phyloP scores from a whole-genome alignment of 2,113 vertebrate genomes.

The Elgaria multicarinata region DNA sequence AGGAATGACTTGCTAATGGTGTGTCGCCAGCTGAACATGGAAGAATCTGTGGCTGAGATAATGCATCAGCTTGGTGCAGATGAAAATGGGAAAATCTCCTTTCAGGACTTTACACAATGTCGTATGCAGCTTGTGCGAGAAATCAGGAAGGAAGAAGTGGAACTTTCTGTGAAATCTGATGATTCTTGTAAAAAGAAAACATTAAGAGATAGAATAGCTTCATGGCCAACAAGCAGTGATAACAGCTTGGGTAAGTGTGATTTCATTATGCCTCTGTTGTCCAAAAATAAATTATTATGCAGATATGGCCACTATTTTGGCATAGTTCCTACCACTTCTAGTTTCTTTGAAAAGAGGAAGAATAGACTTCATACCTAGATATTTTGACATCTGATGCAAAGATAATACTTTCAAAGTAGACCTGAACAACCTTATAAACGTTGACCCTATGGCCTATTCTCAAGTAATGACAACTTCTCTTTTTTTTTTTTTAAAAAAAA shows the following conservation, averaged over 20 bases:
- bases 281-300: too few relatives aligned
- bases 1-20: slow-evolving; percentile 89
- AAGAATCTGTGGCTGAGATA: slow-evolving; percentile 84
- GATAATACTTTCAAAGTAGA: too few relatives aligned
- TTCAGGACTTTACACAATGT: slow-evolving; percentile 85
- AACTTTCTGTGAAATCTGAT: slow-evolving; percentile 77
- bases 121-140: slow-evolving; percentile 82
- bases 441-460: too few relatives aligned
- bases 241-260: slow-evolving; percentile 83
- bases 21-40: slow-evolving; percentile 86
- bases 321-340: too few relatives aligned
- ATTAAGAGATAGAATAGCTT: slow-evolving; percentile 75
- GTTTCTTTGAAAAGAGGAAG: too few relatives aligned
- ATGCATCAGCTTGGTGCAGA: slow-evolving; percentile 85
- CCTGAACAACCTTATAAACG: too few relatives aligned
- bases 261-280: slow-evolving; percentile 8
- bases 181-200: slow-evolving; percentile 77
- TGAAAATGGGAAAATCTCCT: slow-evolving; percentile 86
- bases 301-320: too few relatives aligned
- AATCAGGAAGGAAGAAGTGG: slow-evolving; percentile 85
- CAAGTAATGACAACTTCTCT: too few relatives aligned
- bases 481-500: too few relatives aligned
- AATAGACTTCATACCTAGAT: too few relatives aligned
- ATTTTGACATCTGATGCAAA: too few relatives aligned
- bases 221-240: slow-evolving; percentile 83